These are phyloP conservation scores for Dromiciops gliroides DNA, from an alignment of 2,113 vertebrate species.

Conservation along the genomic window DNA sequence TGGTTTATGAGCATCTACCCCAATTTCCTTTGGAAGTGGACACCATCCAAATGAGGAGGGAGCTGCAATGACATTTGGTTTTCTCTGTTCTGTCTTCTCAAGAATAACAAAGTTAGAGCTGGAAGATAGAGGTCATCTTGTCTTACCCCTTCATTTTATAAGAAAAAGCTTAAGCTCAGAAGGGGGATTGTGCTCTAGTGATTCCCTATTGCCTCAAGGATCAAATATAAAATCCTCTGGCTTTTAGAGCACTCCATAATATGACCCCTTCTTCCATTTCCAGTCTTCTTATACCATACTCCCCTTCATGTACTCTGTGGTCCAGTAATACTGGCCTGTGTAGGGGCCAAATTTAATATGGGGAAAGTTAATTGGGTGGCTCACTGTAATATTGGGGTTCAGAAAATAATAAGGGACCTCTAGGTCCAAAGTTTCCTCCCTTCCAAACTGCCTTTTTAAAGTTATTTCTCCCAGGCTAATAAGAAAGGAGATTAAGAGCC, in stretches of 20 bases:
- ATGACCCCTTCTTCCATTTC: background rate
- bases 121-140: background rate
- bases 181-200: background rate
- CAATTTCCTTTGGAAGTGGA: background rate
- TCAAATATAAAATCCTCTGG: background rate
- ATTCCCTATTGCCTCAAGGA: background rate
- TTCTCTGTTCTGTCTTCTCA: background rate
- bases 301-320: background rate
- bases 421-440: too few species aligned
- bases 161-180: background rate
- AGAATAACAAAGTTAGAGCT: background rate
- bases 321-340: background rate
- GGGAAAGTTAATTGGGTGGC: too few species aligned
- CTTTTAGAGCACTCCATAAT: background rate
- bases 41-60: background rate
- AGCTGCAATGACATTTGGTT: background rate
- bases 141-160: background rate
- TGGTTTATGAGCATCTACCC: background rate
- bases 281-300: background rate
- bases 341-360: too few species aligned
- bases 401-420: too few species aligned
- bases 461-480: too few species aligned
- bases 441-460: too few species aligned
- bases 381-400: too few species aligned
- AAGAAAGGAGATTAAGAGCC: too few species aligned